Evolutionary conservation across 1,140 invertebrate species (phyloP).

Genomic region (Hyles euphorbiae): DNA sequence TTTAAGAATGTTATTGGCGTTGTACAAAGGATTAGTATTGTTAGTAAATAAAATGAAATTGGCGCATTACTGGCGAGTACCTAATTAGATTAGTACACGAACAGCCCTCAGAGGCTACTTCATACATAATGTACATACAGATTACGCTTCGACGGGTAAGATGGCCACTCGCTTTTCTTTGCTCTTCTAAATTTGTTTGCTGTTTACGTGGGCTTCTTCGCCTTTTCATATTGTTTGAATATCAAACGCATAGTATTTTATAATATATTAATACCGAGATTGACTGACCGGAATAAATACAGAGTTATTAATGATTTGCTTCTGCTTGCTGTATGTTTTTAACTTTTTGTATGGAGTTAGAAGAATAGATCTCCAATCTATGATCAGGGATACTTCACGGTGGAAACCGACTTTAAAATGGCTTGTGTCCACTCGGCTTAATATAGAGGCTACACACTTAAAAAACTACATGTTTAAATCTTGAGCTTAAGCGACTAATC

Average conservation of each 20-base stretch:
- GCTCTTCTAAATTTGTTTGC: slow-evolving; percentile 44
- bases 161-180: slow-evolving; percentile 57
- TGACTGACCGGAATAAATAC: slow-evolving; percentile 23
- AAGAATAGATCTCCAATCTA: slow-evolving; percentile 8
- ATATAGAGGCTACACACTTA: no score
- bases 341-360: slow-evolving; percentile 20
- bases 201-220: slow-evolving; percentile 21
- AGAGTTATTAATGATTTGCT: slow-evolving; percentile 30
- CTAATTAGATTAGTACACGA: slow-evolving; percentile 71
- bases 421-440: slow-evolving; percentile 7
- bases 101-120: slow-evolving; percentile 66
- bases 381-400: slow-evolving; percentile 11
- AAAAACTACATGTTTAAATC: no score
- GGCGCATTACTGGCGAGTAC: slow-evolving; percentile 75
- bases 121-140: slow-evolving; percentile 57
- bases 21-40: slow-evolving; percentile 73
- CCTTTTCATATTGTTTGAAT: slow-evolving; percentile 23
- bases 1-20: slow-evolving; percentile 70
- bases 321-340: slow-evolving; percentile 33
- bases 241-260: slow-evolving; percentile 17
- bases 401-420: slow-evolving; percentile 11
- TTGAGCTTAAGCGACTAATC: no score
- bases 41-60: slow-evolving; percentile 68
- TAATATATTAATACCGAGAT: slow-evolving; percentile 20
- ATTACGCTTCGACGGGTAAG: slow-evolving; percentile 43